A percentile compares a stretch with the other conserved stretches of the same genome.
phyloP scores from a whole-genome alignment of 2,888 invertebrate genomes.

The Diadromus collaris region DNA sequence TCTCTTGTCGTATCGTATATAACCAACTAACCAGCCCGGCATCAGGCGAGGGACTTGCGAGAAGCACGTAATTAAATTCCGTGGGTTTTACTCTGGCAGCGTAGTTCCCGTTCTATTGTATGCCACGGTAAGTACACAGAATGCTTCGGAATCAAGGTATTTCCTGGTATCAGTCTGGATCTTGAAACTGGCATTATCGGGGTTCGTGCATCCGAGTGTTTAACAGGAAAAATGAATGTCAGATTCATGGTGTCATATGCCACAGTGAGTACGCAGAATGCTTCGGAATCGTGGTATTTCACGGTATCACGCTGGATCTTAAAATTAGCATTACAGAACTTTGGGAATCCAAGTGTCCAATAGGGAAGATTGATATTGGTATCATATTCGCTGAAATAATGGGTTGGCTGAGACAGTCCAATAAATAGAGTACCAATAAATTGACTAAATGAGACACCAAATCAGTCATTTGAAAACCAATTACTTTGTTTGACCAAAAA shows the following conservation, averaged over 20 bases:
- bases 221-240: background rate
- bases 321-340: constrained; percentile 15
- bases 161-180: constrained; percentile 27
- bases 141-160: constrained; percentile 46
- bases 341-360: background rate
- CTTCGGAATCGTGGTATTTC: constrained; percentile 46
- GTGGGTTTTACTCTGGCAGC: constrained; percentile 55
- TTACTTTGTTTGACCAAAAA: too few relatives aligned
- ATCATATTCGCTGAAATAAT: background rate
- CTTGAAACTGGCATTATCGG: constrained; percentile 23
- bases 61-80: constrained; percentile 67
- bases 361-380: background rate
- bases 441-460: too few relatives aligned
- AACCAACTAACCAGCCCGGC: constrained; percentile 26
- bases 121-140: constrained; percentile 2
- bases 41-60: constrained; percentile 51
- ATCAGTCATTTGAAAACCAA: too few relatives aligned
- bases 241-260: too few relatives aligned
- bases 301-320: constrained; percentile 18
- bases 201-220: background rate
- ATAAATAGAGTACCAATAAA: background rate
- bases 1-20: constrained; percentile 23
- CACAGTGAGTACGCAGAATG: constrained; percentile 36
- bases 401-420: background rate
- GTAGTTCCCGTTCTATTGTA: constrained; percentile 51